These are phyloP conservation scores for Drosophila littoralis DNA, from an alignment of 1,140 invertebrate species.

Conservation along the genomic window DNA sequence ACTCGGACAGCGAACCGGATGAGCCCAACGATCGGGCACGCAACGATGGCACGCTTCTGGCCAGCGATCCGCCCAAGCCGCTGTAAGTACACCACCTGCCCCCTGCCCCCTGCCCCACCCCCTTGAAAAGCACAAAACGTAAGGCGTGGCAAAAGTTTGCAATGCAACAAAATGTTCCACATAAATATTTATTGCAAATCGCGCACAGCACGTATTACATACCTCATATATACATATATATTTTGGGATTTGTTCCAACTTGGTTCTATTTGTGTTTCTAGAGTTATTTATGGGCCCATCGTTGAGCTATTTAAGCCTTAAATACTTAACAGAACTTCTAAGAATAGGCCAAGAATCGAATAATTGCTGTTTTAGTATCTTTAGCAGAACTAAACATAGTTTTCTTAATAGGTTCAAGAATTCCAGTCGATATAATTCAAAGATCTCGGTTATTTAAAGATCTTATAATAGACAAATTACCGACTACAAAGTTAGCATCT, in stretches of 20 bases:
- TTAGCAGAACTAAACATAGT: too few relatives aligned
- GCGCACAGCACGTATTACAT: slow-evolving; percentile 16
- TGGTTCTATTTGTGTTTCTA: background rate
- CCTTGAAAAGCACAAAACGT: slow-evolving; percentile 47
- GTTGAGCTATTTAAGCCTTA: too few relatives aligned
- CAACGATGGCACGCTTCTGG: slow-evolving; percentile 96
- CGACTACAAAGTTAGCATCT: too few relatives aligned
- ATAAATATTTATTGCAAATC: slow-evolving; percentile 10
- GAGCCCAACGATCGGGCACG: slow-evolving; percentile 88
- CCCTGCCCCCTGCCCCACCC: background rate
- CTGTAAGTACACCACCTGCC: slow-evolving; percentile 90
- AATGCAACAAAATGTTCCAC: slow-evolving; percentile 13
- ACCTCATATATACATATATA: background rate
- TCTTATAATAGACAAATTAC: too few relatives aligned
- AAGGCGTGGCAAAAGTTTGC: slow-evolving; percentile 58
- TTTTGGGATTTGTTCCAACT: background rate
- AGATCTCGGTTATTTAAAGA: too few relatives aligned
- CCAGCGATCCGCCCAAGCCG: slow-evolving; percentile 97
- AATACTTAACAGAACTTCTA: too few relatives aligned
- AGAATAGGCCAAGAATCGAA: too few relatives aligned
- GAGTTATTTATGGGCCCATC: too few relatives aligned
- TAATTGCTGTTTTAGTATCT: too few relatives aligned
- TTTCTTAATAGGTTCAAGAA: too few relatives aligned
- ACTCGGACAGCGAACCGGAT: slow-evolving; percentile 88
- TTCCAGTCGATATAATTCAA: too few relatives aligned